phyloP scores from a whole-genome alignment of 2,888 invertebrate genomes.

The Platycnemis pennipes region DNA sequence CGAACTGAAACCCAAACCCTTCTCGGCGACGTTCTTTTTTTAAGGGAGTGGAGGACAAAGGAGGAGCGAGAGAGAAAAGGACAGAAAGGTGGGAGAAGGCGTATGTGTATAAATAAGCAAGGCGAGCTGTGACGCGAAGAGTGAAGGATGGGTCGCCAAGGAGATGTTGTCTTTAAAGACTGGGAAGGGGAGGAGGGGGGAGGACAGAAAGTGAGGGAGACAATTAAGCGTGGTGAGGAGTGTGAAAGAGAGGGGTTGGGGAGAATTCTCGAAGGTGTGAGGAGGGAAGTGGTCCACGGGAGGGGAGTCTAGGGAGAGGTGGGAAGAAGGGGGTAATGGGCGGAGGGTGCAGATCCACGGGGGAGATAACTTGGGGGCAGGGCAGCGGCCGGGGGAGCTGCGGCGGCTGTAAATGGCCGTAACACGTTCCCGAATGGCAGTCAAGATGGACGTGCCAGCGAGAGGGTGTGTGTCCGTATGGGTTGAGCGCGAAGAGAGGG shows the following conservation, averaged over 20 bases:
- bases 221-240: background rate
- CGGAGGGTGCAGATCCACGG: background rate
- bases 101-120: background rate
- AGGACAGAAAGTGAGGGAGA: background rate
- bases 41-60: background rate
- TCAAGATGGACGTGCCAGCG: conserved; percentile 14
- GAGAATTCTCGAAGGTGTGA: too few relatives aligned
- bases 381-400: background rate
- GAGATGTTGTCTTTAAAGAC: background rate
- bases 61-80: background rate
- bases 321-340: background rate
- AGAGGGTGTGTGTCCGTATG: background rate
- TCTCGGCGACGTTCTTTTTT: background rate
- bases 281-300: background rate
- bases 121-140: background rate
- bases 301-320: background rate
- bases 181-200: background rate
- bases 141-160: background rate
- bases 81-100: background rate
- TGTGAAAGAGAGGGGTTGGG: background rate
- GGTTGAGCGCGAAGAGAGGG: background rate
- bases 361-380: background rate
- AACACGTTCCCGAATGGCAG: conserved; percentile 29
- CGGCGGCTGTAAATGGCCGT: conserved; percentile 5
- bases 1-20: background rate